phyloP scores from a whole-genome alignment of 2,113 vertebrate species.

The Sciurus niger region DNA sequence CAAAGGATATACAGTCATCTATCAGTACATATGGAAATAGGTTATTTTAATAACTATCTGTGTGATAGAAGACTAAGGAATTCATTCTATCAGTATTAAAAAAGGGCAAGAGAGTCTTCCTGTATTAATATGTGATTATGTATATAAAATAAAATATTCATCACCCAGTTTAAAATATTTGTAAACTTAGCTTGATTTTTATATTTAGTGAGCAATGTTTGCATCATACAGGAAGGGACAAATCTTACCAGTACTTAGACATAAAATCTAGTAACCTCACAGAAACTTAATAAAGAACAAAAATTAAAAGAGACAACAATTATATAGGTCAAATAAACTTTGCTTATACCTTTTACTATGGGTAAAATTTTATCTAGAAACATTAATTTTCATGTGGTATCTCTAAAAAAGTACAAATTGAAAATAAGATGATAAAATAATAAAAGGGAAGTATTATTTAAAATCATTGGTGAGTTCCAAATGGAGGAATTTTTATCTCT shows the following conservation, averaged over 20 bases:
- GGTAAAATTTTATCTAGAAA: constrained; percentile 23
- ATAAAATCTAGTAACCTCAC: constrained; percentile 47
- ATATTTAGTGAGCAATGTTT: constrained; percentile 20
- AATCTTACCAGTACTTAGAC: not conserved
- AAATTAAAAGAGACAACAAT: constrained; percentile 21
- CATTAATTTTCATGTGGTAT: not conserved
- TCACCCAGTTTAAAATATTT: not conserved
- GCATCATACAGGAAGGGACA: not conserved
- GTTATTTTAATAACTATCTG: not conserved
- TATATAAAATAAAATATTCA: not conserved
- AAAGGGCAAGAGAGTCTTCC: not conserved
- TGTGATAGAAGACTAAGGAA: not conserved
- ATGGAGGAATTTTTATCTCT: constrained; percentile 28
- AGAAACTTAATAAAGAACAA: constrained; percentile 24
- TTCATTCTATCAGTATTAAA: not conserved
- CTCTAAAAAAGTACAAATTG: not conserved
- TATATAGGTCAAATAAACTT: constrained; percentile 5
- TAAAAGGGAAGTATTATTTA: not conserved
- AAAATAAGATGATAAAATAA: constrained; percentile 29
- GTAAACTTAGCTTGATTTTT: constrained; percentile 4
- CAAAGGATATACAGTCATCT: not conserved
- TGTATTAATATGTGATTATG: not conserved
- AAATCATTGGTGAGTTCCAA: not conserved
- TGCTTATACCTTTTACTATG: not conserved
- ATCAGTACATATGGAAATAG: not conserved